Evolutionary conservation across 2,113 vertebrate species (phyloP), one percentile per base, ranked within the genome.

Genomic region (Colius striatus): DNA sequence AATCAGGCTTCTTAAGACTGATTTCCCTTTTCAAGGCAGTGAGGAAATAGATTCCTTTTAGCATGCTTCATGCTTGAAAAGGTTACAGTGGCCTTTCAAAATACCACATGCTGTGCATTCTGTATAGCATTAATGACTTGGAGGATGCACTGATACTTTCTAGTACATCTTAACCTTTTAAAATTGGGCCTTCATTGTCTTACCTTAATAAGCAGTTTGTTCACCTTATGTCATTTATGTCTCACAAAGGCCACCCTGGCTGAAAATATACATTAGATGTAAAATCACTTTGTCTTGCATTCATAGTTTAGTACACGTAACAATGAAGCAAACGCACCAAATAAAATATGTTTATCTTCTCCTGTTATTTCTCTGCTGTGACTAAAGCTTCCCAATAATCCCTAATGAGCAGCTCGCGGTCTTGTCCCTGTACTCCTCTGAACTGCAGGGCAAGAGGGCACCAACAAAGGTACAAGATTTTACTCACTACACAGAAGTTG

Each of bases 41-140:
- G 89, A 96, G 94, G 96, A 97, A 97, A 98, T 97, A 95, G 92
- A 97, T 97, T 97, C 97, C 92, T 97, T 98, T 98, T 98, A 97
- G 97, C 91, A 92, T 91, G 91, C 72, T 94, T 97, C 96, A 96
- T 96, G 96, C 96, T 98, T 97, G 97, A 98, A 98, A 98, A 98
- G 98, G 98, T 98, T 98, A 98, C 96, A 91, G 96, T 98, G 98
- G 98, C 98, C 98, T 98, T 98, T 98, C 94, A 96, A 98, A 98
- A 98, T 98, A 98, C 97, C 98, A 98, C 97, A 93, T 57, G 15
- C 95, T 94, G 96, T 97, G 97, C 97, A 94, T 96, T 96, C 93
- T 80, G 14, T 96, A 95, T 30, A 95, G 92, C 94, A 95, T 96
- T 98, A 98, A 98, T 98, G 97, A 98, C 97, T 98, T 92, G 86